These are phyloP conservation scores for Hydractinia echinata DNA, from an alignment of 30 jellyfish, hydroid and myxozoan genomes.

Conservation along the genomic window DNA sequence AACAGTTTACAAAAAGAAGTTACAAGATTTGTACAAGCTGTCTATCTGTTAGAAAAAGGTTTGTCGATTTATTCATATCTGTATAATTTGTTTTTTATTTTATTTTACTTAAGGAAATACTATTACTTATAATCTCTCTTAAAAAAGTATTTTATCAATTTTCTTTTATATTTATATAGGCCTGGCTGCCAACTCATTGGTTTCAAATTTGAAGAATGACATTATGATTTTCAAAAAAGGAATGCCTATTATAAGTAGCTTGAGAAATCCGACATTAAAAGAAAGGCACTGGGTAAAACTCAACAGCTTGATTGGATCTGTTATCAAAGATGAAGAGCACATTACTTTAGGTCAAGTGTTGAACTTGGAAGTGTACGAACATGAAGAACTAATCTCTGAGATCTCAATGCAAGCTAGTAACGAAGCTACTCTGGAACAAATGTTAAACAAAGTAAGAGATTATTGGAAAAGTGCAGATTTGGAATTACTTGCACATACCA, in stretches of 20 bases:
- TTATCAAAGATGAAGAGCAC: conserved; percentile 49
- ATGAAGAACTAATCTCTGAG: conserved; percentile 61
- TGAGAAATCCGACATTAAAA: conserved; percentile 62
- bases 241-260: conserved; percentile 78
- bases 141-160: neutral
- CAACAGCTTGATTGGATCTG: conserved; percentile 48
- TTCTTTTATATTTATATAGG: conserved; percentile 36
- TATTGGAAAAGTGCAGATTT: conserved; percentile 63
- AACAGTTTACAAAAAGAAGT: conserved; percentile 54
- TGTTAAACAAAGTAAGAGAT: conserved; percentile 72
- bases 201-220: conserved; percentile 51
- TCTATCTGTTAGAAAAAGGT: conserved; percentile 80
- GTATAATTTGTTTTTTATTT: no score
- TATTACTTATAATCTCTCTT: neutral
- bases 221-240: conserved; percentile 59
- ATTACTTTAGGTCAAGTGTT: conserved; percentile 65
- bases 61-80: no score
- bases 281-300: conserved; percentile 77
- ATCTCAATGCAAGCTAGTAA: conserved; percentile 85
- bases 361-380: conserved; percentile 58
- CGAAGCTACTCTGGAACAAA: conserved; percentile 84
- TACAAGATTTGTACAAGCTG: conserved; percentile 70
- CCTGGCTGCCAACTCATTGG: conserved; percentile 66
- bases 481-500: conserved; percentile 66
- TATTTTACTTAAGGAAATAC: no score